Conservation (phyloP, 2,797 vertebrate genomes). For the Enteromius mattozi region DNA sequence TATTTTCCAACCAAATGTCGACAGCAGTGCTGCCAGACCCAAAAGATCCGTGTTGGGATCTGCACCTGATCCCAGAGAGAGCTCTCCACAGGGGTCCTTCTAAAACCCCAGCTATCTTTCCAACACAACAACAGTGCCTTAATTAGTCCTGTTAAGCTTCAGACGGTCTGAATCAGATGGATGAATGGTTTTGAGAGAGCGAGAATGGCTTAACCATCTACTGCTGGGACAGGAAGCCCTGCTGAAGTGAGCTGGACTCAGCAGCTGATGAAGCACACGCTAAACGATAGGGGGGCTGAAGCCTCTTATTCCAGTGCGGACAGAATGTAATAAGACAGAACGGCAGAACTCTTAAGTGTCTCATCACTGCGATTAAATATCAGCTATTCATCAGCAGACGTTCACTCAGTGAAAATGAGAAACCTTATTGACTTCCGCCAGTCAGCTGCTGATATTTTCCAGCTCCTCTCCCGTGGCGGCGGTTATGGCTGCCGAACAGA, state of each 20-base stretch:
- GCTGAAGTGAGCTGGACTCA: conserved; percentile 31
- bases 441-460: conserved; percentile 30
- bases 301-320: conserved; percentile 17
- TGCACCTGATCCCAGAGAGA: conserved; percentile 45
- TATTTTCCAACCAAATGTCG: conserved; percentile 36
- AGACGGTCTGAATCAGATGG: conserved; percentile 47
- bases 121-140: conserved; percentile 55
- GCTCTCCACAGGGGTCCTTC: conserved; percentile 57
- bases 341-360: conserved; percentile 23
- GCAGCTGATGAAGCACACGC: conserved; percentile 35
- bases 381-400: conserved; percentile 52
- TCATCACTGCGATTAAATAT: conserved; percentile 54
- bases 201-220: conserved; percentile 43
- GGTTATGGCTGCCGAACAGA: conserved; percentile 7
- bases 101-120: conserved; percentile 52
- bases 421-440: conserved; percentile 34
- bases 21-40: conserved; percentile 39
- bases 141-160: conserved; percentile 58
- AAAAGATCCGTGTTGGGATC: conserved; percentile 30
- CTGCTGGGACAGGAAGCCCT: conserved; percentile 39
- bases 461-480: conserved; percentile 1
- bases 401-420: conserved; percentile 49
- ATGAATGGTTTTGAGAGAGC: conserved; percentile 37
- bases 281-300: conserved; percentile 6
- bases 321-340: conserved; percentile 25